Conservation (phyloP, 2,113 vertebrate genomes). For the Oncorhynchus gorbuscha region DNA sequence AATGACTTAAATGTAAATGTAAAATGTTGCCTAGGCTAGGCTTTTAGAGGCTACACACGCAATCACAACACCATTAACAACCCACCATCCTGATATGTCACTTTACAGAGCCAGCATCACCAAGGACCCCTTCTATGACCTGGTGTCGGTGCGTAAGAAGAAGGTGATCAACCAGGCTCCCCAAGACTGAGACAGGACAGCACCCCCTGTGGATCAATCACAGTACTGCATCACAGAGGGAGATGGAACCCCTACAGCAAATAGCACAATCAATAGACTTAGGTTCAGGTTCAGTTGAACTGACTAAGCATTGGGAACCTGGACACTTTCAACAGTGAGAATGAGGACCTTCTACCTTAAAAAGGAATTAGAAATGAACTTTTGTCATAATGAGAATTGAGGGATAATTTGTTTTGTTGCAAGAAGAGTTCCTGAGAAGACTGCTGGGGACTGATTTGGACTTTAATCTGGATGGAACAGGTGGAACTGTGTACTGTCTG, state of each 20-base stretch:
- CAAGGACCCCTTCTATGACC: constrained; percentile 91
- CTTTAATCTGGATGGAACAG: background rate
- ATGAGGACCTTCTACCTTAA: background rate
- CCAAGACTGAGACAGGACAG: constrained; percentile 48
- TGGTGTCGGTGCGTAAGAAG: constrained; percentile 88
- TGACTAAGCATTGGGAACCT: background rate
- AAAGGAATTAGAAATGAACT: too few relatives aligned
- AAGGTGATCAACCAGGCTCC: constrained; percentile 80
- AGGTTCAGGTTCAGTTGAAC: background rate
- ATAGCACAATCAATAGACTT: background rate
- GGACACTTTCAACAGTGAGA: background rate
- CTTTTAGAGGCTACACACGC: background rate
- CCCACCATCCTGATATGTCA: background rate
- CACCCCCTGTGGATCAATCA: background rate
- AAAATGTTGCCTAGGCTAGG: too few relatives aligned
- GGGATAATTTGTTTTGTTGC: too few relatives aligned
- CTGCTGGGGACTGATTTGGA: background rate
- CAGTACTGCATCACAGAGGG: background rate
- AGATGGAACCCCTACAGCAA: background rate
- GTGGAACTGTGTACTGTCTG: background rate
- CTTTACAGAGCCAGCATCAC: constrained; percentile 88
- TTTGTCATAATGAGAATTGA: too few relatives aligned
- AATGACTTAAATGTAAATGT: too few relatives aligned
- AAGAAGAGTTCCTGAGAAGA: too few relatives aligned
- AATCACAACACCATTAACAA: background rate